Percentiles rank a stretch among this genome's conserved stretches.
phyloP scores from a whole-genome alignment of 2,113 vertebrate species.

The Thunnus thynnus region DNA sequence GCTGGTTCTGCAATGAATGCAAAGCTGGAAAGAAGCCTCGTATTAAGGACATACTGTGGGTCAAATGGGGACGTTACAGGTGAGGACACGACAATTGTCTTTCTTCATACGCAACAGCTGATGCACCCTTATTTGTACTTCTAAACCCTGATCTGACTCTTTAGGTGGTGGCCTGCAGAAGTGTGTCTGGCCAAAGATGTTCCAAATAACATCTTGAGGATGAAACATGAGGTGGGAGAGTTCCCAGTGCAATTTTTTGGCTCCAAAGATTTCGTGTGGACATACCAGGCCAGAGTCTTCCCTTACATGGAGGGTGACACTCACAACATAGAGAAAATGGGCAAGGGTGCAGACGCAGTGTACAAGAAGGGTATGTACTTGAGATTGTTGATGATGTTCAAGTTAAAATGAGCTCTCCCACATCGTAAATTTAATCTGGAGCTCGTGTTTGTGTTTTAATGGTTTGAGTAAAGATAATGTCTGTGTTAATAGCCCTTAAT shows the following conservation, averaged over 20 bases:
- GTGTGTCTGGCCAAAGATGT: conserved; percentile 94
- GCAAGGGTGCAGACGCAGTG: conserved; percentile 94
- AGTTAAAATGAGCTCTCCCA: background rate
- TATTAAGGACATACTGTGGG: conserved; percentile 98
- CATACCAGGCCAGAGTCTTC: conserved; percentile 97
- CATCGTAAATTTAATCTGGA: background rate
- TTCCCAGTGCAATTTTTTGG: conserved; percentile 99
- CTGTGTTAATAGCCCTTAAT: conserved; percentile 87
- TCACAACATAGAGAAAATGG: conserved; percentile 98
- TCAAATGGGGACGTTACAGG: conserved; percentile 98
- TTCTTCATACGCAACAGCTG: background rate
- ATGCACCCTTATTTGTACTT: background rate
- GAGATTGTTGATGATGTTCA: background rate
- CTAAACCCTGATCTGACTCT: conserved; percentile 7
- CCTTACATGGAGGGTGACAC: conserved; percentile 99
- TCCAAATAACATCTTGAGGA: conserved; percentile 94
- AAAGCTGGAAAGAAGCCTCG: conserved; percentile 97
- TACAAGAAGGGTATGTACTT: conserved; percentile 93
- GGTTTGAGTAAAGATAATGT: background rate
- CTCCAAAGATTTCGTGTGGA: conserved; percentile 98
- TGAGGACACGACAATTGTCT: conserved; percentile 64
- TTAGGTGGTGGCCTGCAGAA: conserved; percentile 99
- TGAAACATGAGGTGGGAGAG: conserved; percentile 96
- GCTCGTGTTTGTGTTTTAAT: background rate
- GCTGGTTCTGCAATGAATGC: conserved; percentile 99